Evolutionary conservation across 2,888 invertebrate species (phyloP).

Genomic region (Itoplectis maculator): DNA sequence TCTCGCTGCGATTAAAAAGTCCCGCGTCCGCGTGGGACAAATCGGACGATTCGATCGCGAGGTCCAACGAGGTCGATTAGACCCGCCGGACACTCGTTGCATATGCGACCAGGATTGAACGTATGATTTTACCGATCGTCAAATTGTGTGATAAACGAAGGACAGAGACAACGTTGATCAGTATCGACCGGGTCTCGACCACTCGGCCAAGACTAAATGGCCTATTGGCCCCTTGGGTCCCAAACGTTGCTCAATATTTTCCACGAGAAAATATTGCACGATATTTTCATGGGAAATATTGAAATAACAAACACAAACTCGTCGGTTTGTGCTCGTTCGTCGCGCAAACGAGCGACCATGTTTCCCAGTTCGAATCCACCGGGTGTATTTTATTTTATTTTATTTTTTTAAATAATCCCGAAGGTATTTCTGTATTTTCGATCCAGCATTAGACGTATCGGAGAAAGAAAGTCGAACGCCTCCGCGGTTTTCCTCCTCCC

Average conservation of each 20-base stretch:
- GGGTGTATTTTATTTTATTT: too few relatives aligned
- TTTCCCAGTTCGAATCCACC: too few relatives aligned
- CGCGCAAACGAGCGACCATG: too few relatives aligned
- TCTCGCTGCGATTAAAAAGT: neutral
- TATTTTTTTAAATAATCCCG: too few relatives aligned
- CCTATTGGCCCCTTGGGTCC: neutral
- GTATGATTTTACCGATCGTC: conserved; percentile 41
- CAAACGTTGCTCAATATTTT: conserved; percentile 17
- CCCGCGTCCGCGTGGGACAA: neutral
- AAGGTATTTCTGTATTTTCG: too few relatives aligned
- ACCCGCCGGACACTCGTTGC: neutral
- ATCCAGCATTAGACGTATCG: too few relatives aligned
- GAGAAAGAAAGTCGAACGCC: too few relatives aligned
- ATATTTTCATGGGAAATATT: too few relatives aligned
- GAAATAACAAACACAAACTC: neutral
- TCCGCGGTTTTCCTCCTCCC: too few relatives aligned
- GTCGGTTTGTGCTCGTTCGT: too few relatives aligned
- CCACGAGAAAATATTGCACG: conserved; percentile 26
- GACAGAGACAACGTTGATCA: conserved; percentile 19
- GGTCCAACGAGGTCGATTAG: neutral
- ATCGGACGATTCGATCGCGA: neutral
- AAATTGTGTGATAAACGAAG: conserved; percentile 32
- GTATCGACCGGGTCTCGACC: neutral
- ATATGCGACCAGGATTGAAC: neutral
- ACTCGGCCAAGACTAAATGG: too few relatives aligned